These are phyloP conservation scores for Pterostichus niger DNA, from an alignment of 2,888 invertebrate genomes.

Conservation along the genomic window DNA sequence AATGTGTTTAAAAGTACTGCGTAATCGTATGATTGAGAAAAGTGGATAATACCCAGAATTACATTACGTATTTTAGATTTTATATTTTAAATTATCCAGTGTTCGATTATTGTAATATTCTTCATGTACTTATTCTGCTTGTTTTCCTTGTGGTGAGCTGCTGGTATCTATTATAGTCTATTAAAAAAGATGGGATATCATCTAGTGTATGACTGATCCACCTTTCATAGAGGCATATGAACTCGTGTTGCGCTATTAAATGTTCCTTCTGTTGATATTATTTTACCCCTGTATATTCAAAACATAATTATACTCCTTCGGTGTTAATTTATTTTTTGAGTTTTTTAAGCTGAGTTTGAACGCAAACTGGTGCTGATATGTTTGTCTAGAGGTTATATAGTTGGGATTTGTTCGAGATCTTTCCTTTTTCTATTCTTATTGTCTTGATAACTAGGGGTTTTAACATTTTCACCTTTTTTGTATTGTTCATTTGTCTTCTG, in stretches of 20 bases:
- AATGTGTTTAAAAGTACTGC: not conserved
- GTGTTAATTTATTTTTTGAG: not conserved
- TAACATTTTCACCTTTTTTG: no score
- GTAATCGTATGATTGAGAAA: slow-evolving; percentile 1
- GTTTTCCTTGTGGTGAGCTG: not conserved
- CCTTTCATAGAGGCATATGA: slow-evolving; percentile 11
- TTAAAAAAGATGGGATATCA: slow-evolving; percentile 1
- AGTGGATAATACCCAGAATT: no score
- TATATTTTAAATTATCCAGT: slow-evolving; percentile 12
- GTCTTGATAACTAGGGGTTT: no score
- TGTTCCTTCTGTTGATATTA: not conserved
- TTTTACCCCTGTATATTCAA: slow-evolving; percentile 5
- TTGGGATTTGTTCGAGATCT: no score
- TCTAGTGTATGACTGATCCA: not conserved
- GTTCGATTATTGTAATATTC: not conserved
- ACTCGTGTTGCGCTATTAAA: not conserved
- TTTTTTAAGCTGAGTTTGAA: not conserved
- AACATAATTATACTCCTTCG: slow-evolving; percentile 18
- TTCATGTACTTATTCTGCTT: not conserved
- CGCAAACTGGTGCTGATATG: not conserved
- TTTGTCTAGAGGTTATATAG: no score
- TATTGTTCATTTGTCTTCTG: no score
- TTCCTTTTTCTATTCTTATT: no score
- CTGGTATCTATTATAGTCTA: not conserved
- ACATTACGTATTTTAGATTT: not conserved